Percentiles rank a stretch among this genome's conserved stretches.
phyloP scores from a whole-genome alignment of 1,140 invertebrate genomes.

The Drosophila mauritiana region DNA sequence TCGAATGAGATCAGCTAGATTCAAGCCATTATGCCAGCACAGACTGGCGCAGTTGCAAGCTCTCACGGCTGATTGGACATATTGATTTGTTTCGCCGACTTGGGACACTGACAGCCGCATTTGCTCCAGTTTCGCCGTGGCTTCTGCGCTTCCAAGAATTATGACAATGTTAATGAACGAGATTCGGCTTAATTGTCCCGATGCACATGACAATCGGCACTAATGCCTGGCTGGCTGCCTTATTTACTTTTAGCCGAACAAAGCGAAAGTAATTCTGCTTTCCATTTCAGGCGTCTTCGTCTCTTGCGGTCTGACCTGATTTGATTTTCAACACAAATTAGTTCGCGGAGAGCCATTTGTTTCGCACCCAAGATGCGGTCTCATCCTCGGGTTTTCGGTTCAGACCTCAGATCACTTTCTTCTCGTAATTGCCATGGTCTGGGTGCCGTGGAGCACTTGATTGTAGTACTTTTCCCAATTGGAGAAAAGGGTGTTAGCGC shows the following conservation, averaged over 20 bases:
- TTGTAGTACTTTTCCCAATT: conserved; percentile 34
- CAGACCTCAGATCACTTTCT: conserved; percentile 30
- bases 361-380: conserved; percentile 57
- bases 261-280: conserved; percentile 76
- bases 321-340: conserved; percentile 59
- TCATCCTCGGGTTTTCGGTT: conserved; percentile 35
- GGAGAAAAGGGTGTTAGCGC: conserved; percentile 10
- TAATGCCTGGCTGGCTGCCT: conserved; percentile 32
- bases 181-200: conserved; percentile 61
- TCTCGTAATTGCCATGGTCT: conserved; percentile 35
- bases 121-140: conserved; percentile 70
- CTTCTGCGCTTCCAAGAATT: conserved; percentile 65
- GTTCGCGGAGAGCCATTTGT: conserved; percentile 51
- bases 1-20: not conserved
- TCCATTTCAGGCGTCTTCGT: conserved; percentile 65
- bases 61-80: conserved; percentile 68
- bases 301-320: conserved; percentile 63
- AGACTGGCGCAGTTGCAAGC: conserved; percentile 20
- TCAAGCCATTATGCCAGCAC: conserved; percentile 1
- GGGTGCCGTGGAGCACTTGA: conserved; percentile 24
- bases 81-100: conserved; percentile 72
- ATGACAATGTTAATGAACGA: conserved; percentile 63
- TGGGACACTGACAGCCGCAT: conserved; percentile 53
- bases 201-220: conserved; percentile 40
- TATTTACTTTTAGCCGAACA: conserved; percentile 41